phyloP scores from a whole-genome alignment of 2,888 invertebrate genomes.

The Apamea epomidion region DNA sequence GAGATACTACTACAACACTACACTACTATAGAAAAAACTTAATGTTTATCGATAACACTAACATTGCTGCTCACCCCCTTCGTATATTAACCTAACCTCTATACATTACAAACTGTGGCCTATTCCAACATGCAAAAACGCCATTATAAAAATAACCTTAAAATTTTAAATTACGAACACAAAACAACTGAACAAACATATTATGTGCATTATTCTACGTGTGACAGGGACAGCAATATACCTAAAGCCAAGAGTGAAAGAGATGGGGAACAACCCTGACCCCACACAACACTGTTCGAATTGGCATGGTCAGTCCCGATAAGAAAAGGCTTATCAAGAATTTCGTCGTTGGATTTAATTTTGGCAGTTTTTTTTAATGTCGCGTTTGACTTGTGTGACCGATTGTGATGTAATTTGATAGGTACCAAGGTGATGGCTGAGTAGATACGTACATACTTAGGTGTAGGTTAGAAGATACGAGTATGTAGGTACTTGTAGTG shows the following conservation, averaged over 20 bases:
- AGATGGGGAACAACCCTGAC: conserved; percentile 80
- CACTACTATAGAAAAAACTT: neutral
- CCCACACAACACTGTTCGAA: conserved; percentile 79
- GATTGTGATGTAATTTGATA: conserved; percentile 45
- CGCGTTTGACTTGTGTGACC: conserved; percentile 38
- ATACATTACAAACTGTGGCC: conserved; percentile 18
- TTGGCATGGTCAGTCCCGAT: conserved; percentile 81
- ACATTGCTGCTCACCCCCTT: neutral
- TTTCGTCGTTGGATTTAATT: conserved; percentile 55
- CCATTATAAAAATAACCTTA: conserved; percentile 33
- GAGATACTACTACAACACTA: neutral
- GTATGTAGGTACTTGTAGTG: neutral
- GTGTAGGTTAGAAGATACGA: neutral
- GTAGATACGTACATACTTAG: neutral
- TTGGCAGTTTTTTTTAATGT: conserved; percentile 57
- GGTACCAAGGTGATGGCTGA: neutral
- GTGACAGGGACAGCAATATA: conserved; percentile 57
- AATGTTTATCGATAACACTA: neutral
- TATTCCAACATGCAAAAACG: conserved; percentile 41
- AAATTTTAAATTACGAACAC: conserved; percentile 23
- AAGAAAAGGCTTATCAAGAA: conserved; percentile 76
- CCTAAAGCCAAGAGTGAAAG: conserved; percentile 54
- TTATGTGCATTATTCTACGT: conserved; percentile 45
- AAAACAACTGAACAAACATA: conserved; percentile 63
- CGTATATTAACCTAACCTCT: neutral